Evolutionary conservation across 2,113 vertebrate genomes (phyloP).

Genomic region (Micronycteris hirsuta): DNA sequence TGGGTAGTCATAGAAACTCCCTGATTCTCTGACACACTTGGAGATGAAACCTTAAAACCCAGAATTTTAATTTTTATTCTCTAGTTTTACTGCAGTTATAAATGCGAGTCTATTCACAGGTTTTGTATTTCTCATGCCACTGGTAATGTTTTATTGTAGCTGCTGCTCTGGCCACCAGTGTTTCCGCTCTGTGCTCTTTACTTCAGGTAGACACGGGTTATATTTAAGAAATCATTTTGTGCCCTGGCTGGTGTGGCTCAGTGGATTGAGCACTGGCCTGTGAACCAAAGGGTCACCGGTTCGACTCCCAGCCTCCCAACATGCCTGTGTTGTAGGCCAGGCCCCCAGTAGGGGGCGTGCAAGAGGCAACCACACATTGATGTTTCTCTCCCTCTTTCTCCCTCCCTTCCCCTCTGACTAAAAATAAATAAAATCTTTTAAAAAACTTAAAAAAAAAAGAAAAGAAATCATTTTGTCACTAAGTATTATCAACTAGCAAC

Average conservation of each 20-base stretch:
- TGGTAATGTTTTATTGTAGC: background rate
- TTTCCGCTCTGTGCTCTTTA: background rate
- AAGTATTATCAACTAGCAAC: background rate
- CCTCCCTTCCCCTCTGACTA: too few species aligned
- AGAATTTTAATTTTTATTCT: background rate
- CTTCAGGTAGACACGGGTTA: background rate
- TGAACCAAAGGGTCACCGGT: too few species aligned
- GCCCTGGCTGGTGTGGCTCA: too few species aligned
- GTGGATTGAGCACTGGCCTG: too few species aligned
- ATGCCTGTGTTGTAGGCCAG: too few species aligned
- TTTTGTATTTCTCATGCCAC: background rate
- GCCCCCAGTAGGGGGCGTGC: too few species aligned
- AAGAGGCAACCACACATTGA: too few species aligned
- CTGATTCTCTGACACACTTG: background rate
- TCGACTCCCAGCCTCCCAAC: too few species aligned
- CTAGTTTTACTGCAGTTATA: background rate
- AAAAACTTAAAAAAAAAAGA: too few species aligned
- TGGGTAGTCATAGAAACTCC: constrained; percentile 19
- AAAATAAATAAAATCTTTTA: too few species aligned
- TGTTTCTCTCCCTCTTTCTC: too few species aligned
- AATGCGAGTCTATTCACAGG: background rate
- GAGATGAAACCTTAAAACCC: background rate
- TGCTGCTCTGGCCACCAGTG: background rate
- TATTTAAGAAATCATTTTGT: too few species aligned
- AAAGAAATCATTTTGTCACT: background rate